Percentiles rank a stretch among this genome's conserved stretches.
These are phyloP conservation scores for Atta texana DNA, from an alignment of 1,140 invertebrate species.

Conservation along the genomic window DNA sequence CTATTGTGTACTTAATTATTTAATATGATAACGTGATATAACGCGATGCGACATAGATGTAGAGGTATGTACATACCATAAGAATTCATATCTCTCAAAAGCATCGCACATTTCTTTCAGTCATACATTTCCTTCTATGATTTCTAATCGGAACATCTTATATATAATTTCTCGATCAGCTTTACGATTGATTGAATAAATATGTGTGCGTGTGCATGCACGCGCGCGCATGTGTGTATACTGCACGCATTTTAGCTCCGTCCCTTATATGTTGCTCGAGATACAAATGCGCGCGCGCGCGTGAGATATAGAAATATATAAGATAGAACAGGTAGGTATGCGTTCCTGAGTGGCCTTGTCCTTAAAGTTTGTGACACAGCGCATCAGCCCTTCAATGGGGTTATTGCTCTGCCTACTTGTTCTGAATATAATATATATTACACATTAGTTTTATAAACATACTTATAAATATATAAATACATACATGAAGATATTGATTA, in stretches of 20 bases:
- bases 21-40: slow-evolving; percentile 29
- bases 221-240: background rate
- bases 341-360: slow-evolving; percentile 82
- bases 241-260: slow-evolving; percentile 81
- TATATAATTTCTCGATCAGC: slow-evolving; percentile 47
- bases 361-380: slow-evolving; percentile 81
- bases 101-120: slow-evolving; percentile 7
- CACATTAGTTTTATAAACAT: slow-evolving; percentile 78
- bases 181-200: slow-evolving; percentile 64
- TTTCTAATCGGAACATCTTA: slow-evolving; percentile 14
- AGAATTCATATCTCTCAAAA: slow-evolving; percentile 7
- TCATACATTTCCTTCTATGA: background rate
- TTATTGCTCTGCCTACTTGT: slow-evolving; percentile 82
- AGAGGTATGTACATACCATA: slow-evolving; percentile 33
- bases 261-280: slow-evolving; percentile 78
- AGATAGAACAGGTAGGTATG: slow-evolving; percentile 69
- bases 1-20: slow-evolving; percentile 60
- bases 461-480: slow-evolving; percentile 62
- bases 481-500: slow-evolving; percentile 80
- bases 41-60: slow-evolving; percentile 7
- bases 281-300: slow-evolving; percentile 42
- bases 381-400: slow-evolving; percentile 82
- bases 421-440: slow-evolving; percentile 75
- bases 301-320: slow-evolving; percentile 63
- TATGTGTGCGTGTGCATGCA: too few relatives aligned